Evolutionary conservation across 2,113 vertebrate genomes (phyloP), one percentile per base, ranked within the genome.

Genomic region (Dicentrarchus labrax): DNA sequence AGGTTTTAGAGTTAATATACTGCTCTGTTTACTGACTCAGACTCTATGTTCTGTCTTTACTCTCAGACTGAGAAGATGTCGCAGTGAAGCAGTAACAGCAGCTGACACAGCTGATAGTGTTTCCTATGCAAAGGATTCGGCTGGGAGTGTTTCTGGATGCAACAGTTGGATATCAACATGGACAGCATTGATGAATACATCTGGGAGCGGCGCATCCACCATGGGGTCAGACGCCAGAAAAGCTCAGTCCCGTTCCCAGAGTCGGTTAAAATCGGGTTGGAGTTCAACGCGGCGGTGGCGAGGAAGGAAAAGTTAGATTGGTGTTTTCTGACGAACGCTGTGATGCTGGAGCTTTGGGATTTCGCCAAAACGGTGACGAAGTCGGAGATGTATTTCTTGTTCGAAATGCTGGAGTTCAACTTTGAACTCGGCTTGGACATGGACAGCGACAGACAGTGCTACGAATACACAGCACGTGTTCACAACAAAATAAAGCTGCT

Each of bases 331-430:
- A 88, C 72, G 0, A 91, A 91, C 6, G 72, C 15, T 17, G 80
- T 78, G 36, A 86, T 91, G 61, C 56, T 87, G 66, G 87, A 91
- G 16, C 30, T 91, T 1, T 75, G 39, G 21, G 21, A 76, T 2
- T 91, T 91, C 48, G 80, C 74, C 10, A 81, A 45, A 76, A 50
- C 73, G 0, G 82, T 85, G 8, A 76, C 43, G 0, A 68, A 30
- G 36, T 77, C 82, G 0, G 70, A 76, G 65, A 51, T n/a, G 4
- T 78, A 88, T 8, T 84, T 86, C 71, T 8, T 91, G 3, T 78
- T 80, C 2, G 83, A 91, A 30, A 82, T 91, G 19, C 24, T 90
- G 2, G 71, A 74, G 8, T 90, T 77, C 62, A 88, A 90, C 72
- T 88, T 90, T 4, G 68, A 80, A 47, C 75, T 86, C 0, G 68